Evolutionary conservation across 1,140 invertebrate genomes (phyloP), one percentile per base, ranked within the genome.

Genomic region (Dendrolimus punctatus): DNA sequence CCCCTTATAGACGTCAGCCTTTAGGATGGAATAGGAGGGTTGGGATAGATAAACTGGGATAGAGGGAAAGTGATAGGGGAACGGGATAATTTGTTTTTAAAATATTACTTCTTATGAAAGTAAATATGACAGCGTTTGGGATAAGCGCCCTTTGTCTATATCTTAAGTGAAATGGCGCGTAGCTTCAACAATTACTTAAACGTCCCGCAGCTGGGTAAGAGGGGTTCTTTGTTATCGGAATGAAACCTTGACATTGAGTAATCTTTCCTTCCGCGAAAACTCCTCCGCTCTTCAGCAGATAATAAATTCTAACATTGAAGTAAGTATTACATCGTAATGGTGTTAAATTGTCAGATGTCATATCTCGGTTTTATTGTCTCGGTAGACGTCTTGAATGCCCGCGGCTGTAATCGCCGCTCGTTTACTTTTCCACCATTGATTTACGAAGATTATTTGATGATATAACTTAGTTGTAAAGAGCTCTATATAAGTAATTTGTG

Each of bases 401-500:
- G 59, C 46, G 53, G 61, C 57, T 53, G 49, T 73, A 73, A 76
- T 76, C 63, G 63, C 46, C 59, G 59, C 56, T 60, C 62, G 67
- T 73, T 74, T 69, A 69, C 71, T 70, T 72, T 70, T 65, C 62
- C 60, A 53, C 52, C 55, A 57, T 53, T 68, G 72, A 76, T 81
- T 80, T 77, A 77, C 69, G 60, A 64, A 23, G 59, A 58, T 64
- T 71, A 69, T 72, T 60, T 71, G 76, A 81, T 71, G 73, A 76
- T 73, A 76, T 68, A 77, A 75, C 69, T 73, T 73, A 50, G 69
- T 68, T 71, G 63, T 66, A 70, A 77, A 79, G 73, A 61, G 68
- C 71, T 64, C 72, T 62, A 77, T 80, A 76, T 78, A 80, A 77
- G 68, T 73, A 77, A 80, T 80, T 80, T 74, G 76, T 80, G 73